phyloP scores from a whole-genome alignment of 2,888 invertebrate species.

The Eremobia ochroleuca region DNA sequence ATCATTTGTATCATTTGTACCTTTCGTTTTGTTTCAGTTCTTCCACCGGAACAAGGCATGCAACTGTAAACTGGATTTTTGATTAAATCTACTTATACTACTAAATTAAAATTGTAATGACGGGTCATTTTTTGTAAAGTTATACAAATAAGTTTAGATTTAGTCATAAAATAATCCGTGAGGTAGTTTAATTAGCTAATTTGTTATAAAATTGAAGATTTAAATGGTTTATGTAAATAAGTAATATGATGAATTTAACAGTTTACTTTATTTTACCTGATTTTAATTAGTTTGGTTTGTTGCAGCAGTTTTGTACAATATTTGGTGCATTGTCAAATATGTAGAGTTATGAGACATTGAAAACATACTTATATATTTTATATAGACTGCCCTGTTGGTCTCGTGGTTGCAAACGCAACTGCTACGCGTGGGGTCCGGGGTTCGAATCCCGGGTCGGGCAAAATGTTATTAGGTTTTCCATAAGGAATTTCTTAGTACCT shows the following conservation, averaged over 20 bases:
- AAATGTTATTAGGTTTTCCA: no score
- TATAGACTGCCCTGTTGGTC: background rate
- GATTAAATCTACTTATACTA: background rate
- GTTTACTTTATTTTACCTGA: background rate
- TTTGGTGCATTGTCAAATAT: background rate
- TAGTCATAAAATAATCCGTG: background rate
- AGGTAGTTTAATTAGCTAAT: background rate
- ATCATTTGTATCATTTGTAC: background rate
- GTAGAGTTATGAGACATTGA: background rate
- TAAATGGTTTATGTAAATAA: background rate
- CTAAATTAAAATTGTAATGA: background rate
- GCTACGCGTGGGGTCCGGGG: no score
- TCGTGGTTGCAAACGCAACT: background rate
- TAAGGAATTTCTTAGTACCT: background rate
- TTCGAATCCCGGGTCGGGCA: no score
- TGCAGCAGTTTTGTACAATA: background rate
- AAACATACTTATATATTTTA: background rate
- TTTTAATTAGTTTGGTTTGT: background rate
- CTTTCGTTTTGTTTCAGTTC: slow-evolving; percentile 45
- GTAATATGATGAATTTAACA: background rate
- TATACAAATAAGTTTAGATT: background rate
- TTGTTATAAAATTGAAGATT: slow-evolving; percentile 9
- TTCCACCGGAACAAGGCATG: slow-evolving; percentile 54
- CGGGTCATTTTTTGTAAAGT: background rate
- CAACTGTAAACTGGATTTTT: slow-evolving; percentile 26